Evolutionary conservation across 1,140 invertebrate genomes (phyloP).

Genomic region (Delia radicum): DNA sequence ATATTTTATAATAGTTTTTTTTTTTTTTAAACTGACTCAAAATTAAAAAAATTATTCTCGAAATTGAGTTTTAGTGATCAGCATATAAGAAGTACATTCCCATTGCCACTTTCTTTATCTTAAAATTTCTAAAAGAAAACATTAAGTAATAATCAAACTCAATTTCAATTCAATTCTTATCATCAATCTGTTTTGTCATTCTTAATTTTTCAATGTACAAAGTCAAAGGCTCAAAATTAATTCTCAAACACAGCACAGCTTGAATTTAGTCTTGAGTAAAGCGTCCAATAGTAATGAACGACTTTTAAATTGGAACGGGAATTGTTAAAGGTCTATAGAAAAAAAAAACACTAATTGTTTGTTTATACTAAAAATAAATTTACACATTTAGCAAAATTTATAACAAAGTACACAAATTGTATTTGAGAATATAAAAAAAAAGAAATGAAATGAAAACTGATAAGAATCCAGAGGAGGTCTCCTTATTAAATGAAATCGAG

Average conservation of each 20-base stretch:
- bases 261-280: not conserved
- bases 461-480: not conserved
- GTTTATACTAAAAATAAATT: too few species aligned
- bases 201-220: not conserved
- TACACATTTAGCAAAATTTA: not conserved
- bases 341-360: too few species aligned
- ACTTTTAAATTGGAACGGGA: not conserved
- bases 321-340: not conserved
- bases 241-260: not conserved
- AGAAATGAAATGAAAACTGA: not conserved
- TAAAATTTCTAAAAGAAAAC: too few species aligned
- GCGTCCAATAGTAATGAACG: not conserved
- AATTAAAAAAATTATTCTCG: too few species aligned
- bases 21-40: too few species aligned
- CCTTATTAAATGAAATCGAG: not conserved
- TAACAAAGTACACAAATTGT: not conserved
- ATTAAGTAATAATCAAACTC: not conserved
- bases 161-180: not conserved
- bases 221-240: not conserved
- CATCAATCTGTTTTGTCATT: not conserved
- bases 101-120: too few species aligned
- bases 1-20: too few species aligned
- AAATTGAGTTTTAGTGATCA: too few species aligned
- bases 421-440: not conserved
- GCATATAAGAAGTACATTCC: too few species aligned